These are phyloP conservation scores for Falcaria lacertinaria DNA, from an alignment of 2,888 invertebrate species.

Conservation along the genomic window DNA sequence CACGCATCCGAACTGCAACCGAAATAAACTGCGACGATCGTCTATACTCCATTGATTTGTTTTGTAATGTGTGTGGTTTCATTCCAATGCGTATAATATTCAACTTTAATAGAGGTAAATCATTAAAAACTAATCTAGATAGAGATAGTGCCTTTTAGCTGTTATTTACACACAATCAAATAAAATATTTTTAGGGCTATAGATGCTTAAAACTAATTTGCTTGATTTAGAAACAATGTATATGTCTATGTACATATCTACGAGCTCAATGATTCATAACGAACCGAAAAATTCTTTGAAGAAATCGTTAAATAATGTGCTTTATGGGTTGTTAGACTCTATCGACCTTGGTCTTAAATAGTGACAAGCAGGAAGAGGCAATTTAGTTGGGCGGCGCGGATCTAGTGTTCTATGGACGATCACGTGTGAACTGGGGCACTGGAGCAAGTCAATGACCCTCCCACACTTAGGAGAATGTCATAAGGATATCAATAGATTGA, in stretches of 20 bases:
- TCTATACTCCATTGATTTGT: constrained; percentile 21
- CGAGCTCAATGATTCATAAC: not conserved
- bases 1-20: constrained; percentile 10
- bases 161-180: too few relatives aligned
- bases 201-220: too few relatives aligned
- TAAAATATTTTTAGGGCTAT: too few relatives aligned
- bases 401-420: constrained; percentile 53
- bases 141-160: too few relatives aligned
- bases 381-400: constrained; percentile 55
- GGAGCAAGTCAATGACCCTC: constrained; percentile 51
- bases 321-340: constrained; percentile 23
- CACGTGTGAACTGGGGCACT: constrained; percentile 70
- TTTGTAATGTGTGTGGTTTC: constrained; percentile 15
- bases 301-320: not conserved
- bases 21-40: constrained; percentile 16
- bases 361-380: constrained; percentile 54
- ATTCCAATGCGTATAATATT: too few relatives aligned
- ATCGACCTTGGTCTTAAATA: constrained; percentile 53
- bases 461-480: constrained; percentile 14
- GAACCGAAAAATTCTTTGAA: too few relatives aligned
- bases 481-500: constrained; percentile 7
- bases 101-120: too few relatives aligned
- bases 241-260: too few relatives aligned
- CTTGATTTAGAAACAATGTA: too few relatives aligned
- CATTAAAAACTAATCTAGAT: too few relatives aligned